Base-by-base conservation (phyloP, 2,113 vertebrate species). In the Mustelus asterias region DNA sequence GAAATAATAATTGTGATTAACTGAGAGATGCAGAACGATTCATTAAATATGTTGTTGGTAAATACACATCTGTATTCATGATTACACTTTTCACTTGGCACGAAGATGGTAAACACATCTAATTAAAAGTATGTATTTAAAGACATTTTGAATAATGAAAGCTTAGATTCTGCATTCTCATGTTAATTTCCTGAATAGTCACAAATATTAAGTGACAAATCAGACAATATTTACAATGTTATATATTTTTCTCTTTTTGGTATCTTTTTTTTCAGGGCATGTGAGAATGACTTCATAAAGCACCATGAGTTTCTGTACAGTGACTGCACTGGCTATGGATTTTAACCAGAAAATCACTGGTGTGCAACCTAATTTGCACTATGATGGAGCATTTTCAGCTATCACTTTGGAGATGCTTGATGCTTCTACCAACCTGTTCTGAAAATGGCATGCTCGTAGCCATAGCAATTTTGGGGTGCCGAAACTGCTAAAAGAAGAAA, bases 51-150 rank as follows among this genome's bases (percentile, higher is more conserved):
- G 67, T 72, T 54, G 94, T 95, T 69, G 48, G 24, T 76, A 72
- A 72, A 95, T 70, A 54, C 48, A 90, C 29, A 29, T 72, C 24
- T 72, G 41, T 72, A 72, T 48, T 95, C 94, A 76, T 95, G 94
- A 95, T 95, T 95, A 72, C 41, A 94, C n/a, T 41, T 94, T 44
- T 70, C 33, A 69, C 24, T 22, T 94, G 67, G 44, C 94, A 72
- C 14, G 14, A 95, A 54, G 69, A 72, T 54, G 94, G 69, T 95
- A 95, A 95, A 95, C 44, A 95, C 72, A 44, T 33, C 41, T 26
- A 72, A 95, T 95, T 54, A 95, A 95, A 95, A 24, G 37, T 72
- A 48, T 93, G 33, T 37, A 65, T 65, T 93, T 65, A 37, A 93
- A 58, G 60, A 20, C 33, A 16, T 37, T 37, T 22, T 67, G 60